These are phyloP conservation scores for Brachypterus glaber DNA, from an alignment of 2,888 invertebrate genomes.

Conservation along the genomic window DNA sequence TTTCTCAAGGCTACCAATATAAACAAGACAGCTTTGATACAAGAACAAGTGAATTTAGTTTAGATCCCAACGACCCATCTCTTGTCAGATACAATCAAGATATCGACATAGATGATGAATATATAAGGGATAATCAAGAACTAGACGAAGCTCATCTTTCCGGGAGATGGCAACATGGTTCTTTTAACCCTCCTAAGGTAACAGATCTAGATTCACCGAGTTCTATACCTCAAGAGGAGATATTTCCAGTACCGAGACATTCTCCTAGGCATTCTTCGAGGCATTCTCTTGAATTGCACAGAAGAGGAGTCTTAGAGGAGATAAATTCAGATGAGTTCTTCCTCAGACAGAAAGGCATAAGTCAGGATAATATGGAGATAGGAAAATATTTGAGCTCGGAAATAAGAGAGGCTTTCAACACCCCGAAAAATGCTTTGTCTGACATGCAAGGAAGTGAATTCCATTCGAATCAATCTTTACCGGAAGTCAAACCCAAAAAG, in stretches of 20 bases:
- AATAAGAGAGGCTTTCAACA: slow-evolving; percentile 68
- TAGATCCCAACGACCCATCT: slow-evolving; percentile 27
- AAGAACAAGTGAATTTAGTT: slow-evolving; percentile 11
- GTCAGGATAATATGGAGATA: slow-evolving; percentile 71
- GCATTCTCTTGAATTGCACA: slow-evolving; percentile 47
- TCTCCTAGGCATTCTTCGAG: slow-evolving; percentile 47
- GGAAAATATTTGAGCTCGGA: slow-evolving; percentile 69
- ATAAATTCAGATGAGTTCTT: slow-evolving; percentile 84
- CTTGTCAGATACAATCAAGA: slow-evolving; percentile 37
- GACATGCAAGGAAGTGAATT: slow-evolving; percentile 41
- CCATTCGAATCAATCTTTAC: slow-evolving; percentile 30
- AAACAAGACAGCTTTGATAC: not conserved
- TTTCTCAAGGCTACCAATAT: not conserved
- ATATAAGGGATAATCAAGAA: slow-evolving; percentile 45
- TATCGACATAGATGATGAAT: slow-evolving; percentile 43
- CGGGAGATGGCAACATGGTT: slow-evolving; percentile 38
- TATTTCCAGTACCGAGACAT: slow-evolving; percentile 27
- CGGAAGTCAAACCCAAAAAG: slow-evolving; percentile 47
- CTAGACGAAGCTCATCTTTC: slow-evolving; percentile 42
- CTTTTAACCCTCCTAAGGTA: slow-evolving; percentile 31
- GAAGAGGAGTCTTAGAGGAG: slow-evolving; percentile 68
- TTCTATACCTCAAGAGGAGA: slow-evolving; percentile 31
- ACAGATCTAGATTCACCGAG: slow-evolving; percentile 31
- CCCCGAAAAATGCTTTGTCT: slow-evolving; percentile 54
- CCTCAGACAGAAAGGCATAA: slow-evolving; percentile 70